Evolutionary conservation across 1,140 invertebrate genomes (phyloP).

Genomic region (Drosophila mojavensis): DNA sequence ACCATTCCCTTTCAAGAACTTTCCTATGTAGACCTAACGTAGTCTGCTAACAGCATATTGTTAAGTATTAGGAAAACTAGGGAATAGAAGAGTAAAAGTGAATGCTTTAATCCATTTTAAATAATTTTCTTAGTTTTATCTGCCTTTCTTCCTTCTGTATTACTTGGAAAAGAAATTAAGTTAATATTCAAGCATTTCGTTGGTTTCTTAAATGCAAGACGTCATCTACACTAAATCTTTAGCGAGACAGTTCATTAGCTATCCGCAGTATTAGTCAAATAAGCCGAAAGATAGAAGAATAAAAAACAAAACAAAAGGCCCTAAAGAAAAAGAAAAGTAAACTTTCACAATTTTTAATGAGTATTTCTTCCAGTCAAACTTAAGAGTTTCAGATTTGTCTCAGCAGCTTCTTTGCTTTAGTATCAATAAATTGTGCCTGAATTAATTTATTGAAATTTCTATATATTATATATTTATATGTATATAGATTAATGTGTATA

Average conservation of each 20-base stretch:
- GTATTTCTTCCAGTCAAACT: not conserved
- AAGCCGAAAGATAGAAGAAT: constrained; percentile 1
- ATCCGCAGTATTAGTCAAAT: constrained; percentile 24
- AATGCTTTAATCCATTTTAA: not conserved
- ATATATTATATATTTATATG: constrained; percentile 18
- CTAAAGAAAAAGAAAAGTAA: constrained; percentile 69
- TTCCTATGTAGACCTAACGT: no score
- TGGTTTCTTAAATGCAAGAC: constrained; percentile 2
- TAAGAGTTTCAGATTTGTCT: no score
- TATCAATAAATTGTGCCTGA: constrained; percentile 67
- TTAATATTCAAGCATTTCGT: not conserved
- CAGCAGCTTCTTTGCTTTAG: constrained; percentile 49
- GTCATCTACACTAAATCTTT: constrained; percentile 40
- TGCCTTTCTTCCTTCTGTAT: not conserved
- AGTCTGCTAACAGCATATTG: no score
- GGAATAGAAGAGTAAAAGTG: not conserved
- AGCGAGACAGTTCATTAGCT: constrained; percentile 68
- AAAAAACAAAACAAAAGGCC: constrained; percentile 7
- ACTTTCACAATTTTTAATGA: constrained; percentile 77
- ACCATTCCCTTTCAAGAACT: not conserved
- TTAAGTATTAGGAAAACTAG: no score
- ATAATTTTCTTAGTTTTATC: not conserved
- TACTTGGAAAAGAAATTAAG: no score
- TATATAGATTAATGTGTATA: not conserved
- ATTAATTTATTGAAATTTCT: constrained; percentile 74